These are phyloP conservation scores for Turnix velox DNA, from an alignment of 2,113 vertebrate genomes.

Conservation along the genomic window DNA sequence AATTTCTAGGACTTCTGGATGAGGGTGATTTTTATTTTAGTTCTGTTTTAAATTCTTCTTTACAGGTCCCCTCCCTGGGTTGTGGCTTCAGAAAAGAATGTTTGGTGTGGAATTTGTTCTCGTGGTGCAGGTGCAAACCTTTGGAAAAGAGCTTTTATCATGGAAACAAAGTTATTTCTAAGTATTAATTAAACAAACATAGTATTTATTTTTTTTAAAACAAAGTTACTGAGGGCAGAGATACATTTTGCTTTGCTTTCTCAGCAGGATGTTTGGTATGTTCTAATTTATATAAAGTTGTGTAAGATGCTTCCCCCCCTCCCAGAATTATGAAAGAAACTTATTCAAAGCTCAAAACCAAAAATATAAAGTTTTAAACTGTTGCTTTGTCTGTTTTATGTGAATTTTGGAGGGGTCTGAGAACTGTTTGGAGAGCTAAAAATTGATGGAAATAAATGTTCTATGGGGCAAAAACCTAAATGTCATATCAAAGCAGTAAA, in stretches of 20 bases:
- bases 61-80: background rate
- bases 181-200: background rate
- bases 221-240: background rate
- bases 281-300: background rate
- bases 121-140: background rate
- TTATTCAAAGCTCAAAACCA: background rate
- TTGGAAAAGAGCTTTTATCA: background rate
- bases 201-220: background rate
- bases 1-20: fast-evolving
- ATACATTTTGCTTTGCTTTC: background rate
- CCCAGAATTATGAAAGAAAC: background rate
- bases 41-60: background rate
- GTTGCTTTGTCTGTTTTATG: fast-evolving
- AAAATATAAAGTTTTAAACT: background rate
- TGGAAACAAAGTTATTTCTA: background rate
- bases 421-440: background rate
- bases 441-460: background rate
- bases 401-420: background rate
- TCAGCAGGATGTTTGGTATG: background rate
- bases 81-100: background rate
- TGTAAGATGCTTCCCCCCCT: background rate
- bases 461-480: background rate
- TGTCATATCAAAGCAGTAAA: fast-evolving
- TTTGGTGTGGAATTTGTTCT: background rate
- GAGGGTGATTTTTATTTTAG: background rate